Conservation (phyloP, 2,113 vertebrate genomes). For the Tapirus terrestris region DNA sequence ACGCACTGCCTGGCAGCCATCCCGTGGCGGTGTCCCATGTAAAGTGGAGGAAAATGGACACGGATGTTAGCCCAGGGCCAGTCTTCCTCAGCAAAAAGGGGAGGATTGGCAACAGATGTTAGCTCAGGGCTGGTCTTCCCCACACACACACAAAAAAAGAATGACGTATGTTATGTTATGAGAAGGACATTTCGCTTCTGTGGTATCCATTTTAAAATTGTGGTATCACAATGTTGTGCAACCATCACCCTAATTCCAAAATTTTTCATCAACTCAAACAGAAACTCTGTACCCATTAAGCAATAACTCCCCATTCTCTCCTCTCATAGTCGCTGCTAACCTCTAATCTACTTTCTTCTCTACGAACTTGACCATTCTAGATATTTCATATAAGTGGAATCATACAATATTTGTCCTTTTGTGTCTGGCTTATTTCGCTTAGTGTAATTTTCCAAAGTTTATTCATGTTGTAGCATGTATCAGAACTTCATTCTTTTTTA, state of each 20-base stretch:
- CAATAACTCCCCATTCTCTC: background rate
- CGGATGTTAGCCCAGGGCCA: too few species aligned
- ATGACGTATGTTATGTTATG: background rate
- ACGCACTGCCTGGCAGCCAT: too few species aligned
- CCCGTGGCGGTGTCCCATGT: too few species aligned
- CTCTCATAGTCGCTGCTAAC: background rate
- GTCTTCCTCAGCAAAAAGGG: too few species aligned
- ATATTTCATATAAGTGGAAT: background rate
- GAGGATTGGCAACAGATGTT: too few species aligned
- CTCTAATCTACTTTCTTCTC: conserved; percentile 15
- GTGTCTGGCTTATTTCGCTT: background rate
- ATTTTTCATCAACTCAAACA: background rate
- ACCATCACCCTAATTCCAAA: background rate
- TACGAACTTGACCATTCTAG: background rate
- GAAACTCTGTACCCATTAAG: background rate
- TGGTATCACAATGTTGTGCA: background rate
- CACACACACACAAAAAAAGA: too few species aligned
- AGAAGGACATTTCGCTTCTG: background rate
- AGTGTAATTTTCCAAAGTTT: background rate
- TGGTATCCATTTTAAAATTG: background rate
- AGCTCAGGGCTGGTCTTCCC: too few species aligned
- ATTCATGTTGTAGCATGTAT: background rate
- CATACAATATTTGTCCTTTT: background rate
- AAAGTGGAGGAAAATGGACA: too few species aligned
- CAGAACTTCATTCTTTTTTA: background rate